phyloP scores from a whole-genome alignment of 2,888 invertebrate species.

The Spisula solida region DNA sequence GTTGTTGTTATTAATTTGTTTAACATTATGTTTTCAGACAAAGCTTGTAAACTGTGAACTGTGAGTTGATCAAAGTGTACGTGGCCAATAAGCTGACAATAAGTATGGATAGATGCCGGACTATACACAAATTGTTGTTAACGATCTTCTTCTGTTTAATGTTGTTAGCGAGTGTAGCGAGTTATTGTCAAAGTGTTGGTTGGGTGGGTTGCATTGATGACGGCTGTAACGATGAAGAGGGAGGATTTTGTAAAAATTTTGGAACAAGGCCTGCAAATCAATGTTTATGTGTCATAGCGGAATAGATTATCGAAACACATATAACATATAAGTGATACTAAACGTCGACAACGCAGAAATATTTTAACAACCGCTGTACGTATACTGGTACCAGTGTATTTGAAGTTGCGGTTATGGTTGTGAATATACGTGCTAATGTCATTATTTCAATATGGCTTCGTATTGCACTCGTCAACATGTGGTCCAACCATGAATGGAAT shows the following conservation, averaged over 20 bases:
- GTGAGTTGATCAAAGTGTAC: too few relatives aligned
- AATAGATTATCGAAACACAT: not conserved
- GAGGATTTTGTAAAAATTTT: slow-evolving; percentile 38
- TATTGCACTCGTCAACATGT: not conserved
- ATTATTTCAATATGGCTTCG: not conserved
- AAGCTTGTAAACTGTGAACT: too few relatives aligned
- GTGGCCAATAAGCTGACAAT: not conserved
- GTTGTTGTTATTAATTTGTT: too few relatives aligned
- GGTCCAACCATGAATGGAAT: too few relatives aligned
- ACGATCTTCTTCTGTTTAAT: slow-evolving; percentile 1
- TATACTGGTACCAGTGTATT: too few relatives aligned
- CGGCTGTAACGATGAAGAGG: slow-evolving; percentile 25
- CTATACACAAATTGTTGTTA: not conserved
- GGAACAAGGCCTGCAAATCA: slow-evolving; percentile 35
- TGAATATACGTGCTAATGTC: not conserved
- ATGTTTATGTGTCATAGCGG: slow-evolving; percentile 38
- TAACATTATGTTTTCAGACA: too few relatives aligned
- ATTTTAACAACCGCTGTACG: too few relatives aligned
- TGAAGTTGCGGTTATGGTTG: not conserved
- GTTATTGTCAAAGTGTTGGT: slow-evolving; percentile 38
- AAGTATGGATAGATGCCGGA: not conserved
- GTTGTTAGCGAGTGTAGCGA: not conserved
- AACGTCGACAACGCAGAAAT: too few relatives aligned
- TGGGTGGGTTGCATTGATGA: slow-evolving; percentile 46
- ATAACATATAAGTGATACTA: too few relatives aligned